Evolutionary conservation across 2,797 vertebrate genomes (phyloP), one percentile per base, ranked within the genome.

Genomic region (Semaprochilodus insignis): DNA sequence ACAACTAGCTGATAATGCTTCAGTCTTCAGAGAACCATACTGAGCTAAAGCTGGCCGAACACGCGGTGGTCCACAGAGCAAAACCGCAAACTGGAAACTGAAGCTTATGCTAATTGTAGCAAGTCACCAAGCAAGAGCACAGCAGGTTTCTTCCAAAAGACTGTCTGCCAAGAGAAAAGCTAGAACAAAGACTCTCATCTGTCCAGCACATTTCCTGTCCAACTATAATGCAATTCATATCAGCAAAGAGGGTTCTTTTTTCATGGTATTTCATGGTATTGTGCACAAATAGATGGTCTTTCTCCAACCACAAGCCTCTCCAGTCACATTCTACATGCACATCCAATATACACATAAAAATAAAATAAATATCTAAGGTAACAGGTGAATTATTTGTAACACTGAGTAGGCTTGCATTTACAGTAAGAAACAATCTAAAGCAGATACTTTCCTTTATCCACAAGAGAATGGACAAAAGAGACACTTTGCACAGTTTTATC

Each of bases 21-120:
- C 51, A 60, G 13, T 72, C 25, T 70, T 44, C 48, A 73, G 19
- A 44, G 17, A 81, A 66, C n/a, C 63, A 76, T 10, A 15, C 23
- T 14, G 57, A 71, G 15, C 36, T 21, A 52, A 25, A 55, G 19
- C 16, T 31, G 25, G 36, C 66, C 59, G 54, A 57, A 59, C 27
- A 57, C 16, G 27, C 15, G 11, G 23, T 63, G 11, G 23, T 31
- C 60, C 60, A 63, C 63, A 72, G 31, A 36, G n/a, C 69, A 34
- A 3, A 40, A 19, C 48, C 31, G 25, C 23, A 19, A 34, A 25
- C 27, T 31, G 7, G 4, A 57, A 31, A 31, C 21, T 52, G 0
- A 27, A 73, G 15, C 21, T 36, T 67, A 7, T 6, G 63, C 62
- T 62, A 23, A 13, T 8, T 44, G 40, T 4, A 44, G 5, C 8